These are phyloP conservation scores for Brachypodius melanocephalos DNA, from an alignment of 2,113 vertebrate species.

Conservation along the genomic window DNA sequence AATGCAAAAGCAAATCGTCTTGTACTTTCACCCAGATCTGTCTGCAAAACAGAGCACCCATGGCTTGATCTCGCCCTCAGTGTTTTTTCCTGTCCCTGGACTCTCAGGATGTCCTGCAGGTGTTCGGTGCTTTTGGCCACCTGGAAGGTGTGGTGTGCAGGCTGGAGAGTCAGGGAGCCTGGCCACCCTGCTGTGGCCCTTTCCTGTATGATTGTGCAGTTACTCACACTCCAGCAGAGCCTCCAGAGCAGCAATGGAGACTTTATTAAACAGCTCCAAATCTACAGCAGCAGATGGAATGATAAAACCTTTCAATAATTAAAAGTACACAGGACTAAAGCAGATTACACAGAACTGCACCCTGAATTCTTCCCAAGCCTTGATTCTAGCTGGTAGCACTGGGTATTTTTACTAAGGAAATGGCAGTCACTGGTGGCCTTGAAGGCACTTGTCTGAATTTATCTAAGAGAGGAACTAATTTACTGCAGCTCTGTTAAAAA, in stretches of 20 bases:
- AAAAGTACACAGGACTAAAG: neutral
- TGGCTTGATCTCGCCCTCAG: neutral
- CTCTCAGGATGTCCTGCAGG: neutral
- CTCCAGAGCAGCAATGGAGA: neutral
- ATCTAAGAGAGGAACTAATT: neutral
- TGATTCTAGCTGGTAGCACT: neutral
- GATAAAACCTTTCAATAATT: neutral
- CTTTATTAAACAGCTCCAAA: neutral
- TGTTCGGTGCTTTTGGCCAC: neutral
- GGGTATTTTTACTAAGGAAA: neutral
- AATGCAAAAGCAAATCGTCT: neutral
- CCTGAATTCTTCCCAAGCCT: neutral
- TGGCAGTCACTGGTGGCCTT: neutral
- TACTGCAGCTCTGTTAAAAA: conserved; percentile 21
- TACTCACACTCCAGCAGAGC: neutral
- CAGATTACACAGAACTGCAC: neutral
- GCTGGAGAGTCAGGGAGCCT: neutral
- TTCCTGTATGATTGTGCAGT: neutral
- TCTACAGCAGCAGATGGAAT: neutral
- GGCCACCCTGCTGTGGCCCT: neutral
- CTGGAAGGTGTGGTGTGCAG: neutral
- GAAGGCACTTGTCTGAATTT: conserved; percentile 27
- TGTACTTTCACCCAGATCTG: neutral
- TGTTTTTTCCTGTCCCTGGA: neutral
- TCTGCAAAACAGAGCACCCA: neutral